phyloP scores from a whole-genome alignment of 2,888 invertebrate genomes.

The Griposia aprilina region DNA sequence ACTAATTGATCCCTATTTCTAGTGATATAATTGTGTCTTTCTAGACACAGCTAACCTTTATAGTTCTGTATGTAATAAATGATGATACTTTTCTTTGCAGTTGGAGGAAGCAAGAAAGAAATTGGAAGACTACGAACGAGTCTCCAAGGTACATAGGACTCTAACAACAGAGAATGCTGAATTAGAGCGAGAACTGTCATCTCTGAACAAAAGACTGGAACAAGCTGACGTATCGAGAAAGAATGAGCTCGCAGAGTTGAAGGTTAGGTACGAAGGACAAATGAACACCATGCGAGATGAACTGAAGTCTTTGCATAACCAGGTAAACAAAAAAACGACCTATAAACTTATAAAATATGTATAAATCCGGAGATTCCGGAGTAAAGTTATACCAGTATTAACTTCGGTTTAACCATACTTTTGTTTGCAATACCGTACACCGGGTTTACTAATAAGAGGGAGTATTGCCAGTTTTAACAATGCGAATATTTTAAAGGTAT shows the following conservation, averaged over 20 bases:
- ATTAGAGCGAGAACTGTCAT: conserved; percentile 94
- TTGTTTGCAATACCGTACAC: neutral
- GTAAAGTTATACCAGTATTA: neutral
- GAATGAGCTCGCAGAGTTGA: conserved; percentile 94
- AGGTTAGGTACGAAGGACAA: conserved; percentile 96
- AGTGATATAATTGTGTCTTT: no score
- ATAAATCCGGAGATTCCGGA: neutral
- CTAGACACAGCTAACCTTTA: no score
- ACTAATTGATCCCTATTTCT: no score
- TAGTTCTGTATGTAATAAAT: neutral
- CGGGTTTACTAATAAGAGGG: neutral
- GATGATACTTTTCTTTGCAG: conserved; percentile 74
- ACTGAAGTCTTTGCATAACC: conserved; percentile 94
- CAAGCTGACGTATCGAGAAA: conserved; percentile 94
- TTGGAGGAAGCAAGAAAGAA: conserved; percentile 95
- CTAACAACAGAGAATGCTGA: conserved; percentile 94
- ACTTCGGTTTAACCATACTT: neutral
- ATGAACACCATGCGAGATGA: conserved; percentile 95
- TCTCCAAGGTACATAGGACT: conserved; percentile 95
- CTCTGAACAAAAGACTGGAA: conserved; percentile 92
- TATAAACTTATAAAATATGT: neutral
- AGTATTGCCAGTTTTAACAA: neutral
- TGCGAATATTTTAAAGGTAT: conserved; percentile 78
- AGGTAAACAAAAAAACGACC: conserved; percentile 84
- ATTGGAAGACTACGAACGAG: conserved; percentile 95